Evolutionary conservation across 2,797 vertebrate species (phyloP).

Genomic region (Sitta carolinensis): DNA sequence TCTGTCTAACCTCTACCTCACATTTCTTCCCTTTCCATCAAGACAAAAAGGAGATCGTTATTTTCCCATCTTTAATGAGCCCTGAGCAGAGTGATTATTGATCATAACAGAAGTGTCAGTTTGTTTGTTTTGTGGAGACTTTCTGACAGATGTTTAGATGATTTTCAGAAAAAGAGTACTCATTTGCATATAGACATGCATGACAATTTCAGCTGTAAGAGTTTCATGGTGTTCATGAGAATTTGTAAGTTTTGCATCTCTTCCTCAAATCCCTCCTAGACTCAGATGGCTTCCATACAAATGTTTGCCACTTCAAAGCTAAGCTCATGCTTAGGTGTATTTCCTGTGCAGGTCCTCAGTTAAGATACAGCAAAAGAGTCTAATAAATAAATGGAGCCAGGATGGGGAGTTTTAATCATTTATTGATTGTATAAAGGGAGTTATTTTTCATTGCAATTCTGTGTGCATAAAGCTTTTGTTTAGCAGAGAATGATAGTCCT

Average conservation of each 20-base stretch:
- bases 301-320: background rate
- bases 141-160: background rate
- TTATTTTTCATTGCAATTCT: constrained; percentile 19
- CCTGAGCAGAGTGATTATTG: background rate
- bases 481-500: background rate
- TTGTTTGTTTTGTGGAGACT: background rate
- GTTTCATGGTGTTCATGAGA: background rate
- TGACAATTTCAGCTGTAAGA: background rate
- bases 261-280: background rate
- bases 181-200: background rate
- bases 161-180: background rate
- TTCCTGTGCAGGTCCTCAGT: background rate
- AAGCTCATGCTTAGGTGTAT: background rate
- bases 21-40: background rate
- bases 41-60: background rate
- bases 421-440: constrained; percentile 6
- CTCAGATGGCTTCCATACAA: background rate
- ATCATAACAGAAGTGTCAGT: background rate
- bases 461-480: background rate
- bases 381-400: background rate
- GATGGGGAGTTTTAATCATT: background rate
- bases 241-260: background rate
- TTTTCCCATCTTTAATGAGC: background rate
- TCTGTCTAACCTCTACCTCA: background rate
- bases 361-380: background rate